These are phyloP conservation scores for Gisinianus flammeolus DNA, from an alignment of 2,888 invertebrate genomes.

Conservation along the genomic window DNA sequence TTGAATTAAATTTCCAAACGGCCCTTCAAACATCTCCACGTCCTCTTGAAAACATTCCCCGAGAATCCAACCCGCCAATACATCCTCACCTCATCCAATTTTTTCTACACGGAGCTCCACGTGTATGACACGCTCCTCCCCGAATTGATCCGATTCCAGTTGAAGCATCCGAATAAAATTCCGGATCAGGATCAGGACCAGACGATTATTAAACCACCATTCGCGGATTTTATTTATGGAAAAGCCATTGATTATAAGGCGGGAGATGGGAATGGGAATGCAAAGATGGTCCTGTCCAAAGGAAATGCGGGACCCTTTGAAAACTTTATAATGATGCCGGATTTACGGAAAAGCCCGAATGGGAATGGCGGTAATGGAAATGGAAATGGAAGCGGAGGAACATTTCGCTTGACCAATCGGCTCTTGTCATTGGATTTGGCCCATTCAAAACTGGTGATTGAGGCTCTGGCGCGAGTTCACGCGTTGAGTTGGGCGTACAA, in stretches of 20 bases:
- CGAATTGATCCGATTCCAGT: too few species aligned
- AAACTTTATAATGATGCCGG: neutral
- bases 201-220: constrained; percentile 4
- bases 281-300: too few species aligned
- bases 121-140: too few species aligned
- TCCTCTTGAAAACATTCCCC: neutral
- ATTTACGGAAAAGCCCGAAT: neutral
- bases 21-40: neutral
- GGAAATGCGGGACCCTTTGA: too few species aligned
- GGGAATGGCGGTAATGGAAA: neutral
- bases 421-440: neutral
- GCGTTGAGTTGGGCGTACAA: too few species aligned
- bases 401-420: too few species aligned
- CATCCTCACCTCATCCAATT: neutral
- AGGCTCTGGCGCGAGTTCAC: neutral
- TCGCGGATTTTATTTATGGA: neutral
- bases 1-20: neutral
- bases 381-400: too few species aligned
- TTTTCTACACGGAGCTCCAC: neutral
- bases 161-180: too few species aligned
- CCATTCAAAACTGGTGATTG: neutral
- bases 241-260: neutral
- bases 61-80: neutral
- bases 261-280: too few species aligned
- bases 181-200: too few species aligned